These are phyloP conservation scores for Canis aureus DNA, from an alignment of 2,113 vertebrate genomes.

Conservation along the genomic window DNA sequence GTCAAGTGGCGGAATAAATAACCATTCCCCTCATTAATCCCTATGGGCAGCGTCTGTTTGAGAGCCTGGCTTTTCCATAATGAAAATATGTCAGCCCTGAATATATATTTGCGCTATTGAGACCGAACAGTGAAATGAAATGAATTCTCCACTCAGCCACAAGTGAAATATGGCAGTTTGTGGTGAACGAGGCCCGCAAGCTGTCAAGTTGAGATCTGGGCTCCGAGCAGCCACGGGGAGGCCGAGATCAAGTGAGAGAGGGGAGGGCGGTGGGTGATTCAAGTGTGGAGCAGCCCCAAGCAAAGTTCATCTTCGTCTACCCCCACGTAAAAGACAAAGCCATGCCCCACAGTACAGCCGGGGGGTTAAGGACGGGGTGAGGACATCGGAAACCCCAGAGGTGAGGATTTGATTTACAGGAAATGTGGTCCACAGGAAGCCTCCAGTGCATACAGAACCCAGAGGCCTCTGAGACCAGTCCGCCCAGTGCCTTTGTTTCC, in stretches of 20 bases:
- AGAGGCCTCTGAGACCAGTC: not conserved
- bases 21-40: conserved; percentile 78
- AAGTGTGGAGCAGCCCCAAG: conserved; percentile 2
- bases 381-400: not conserved
- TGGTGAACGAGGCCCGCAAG: not conserved
- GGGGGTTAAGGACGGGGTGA: not conserved
- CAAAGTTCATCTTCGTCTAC: conserved; percentile 33
- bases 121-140: conserved; percentile 64
- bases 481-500: not conserved
- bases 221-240: not conserved
- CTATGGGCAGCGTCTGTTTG: conserved; percentile 59
- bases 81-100: conserved; percentile 78
- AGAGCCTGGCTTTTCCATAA: conserved; percentile 77
- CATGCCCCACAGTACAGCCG: not conserved
- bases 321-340: conserved; percentile 5
- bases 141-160: conserved; percentile 62
- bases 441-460: not conserved
- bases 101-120: conserved; percentile 65
- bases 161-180: conserved; percentile 59
- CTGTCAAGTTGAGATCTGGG: not conserved
- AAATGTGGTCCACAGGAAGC: not conserved
- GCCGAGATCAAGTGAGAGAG: not conserved
- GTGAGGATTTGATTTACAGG: not conserved
- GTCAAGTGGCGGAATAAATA: conserved; percentile 78
- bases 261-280: not conserved